phyloP scores from a whole-genome alignment of 2,797 vertebrate genomes.

The Enteromius mattozi region DNA sequence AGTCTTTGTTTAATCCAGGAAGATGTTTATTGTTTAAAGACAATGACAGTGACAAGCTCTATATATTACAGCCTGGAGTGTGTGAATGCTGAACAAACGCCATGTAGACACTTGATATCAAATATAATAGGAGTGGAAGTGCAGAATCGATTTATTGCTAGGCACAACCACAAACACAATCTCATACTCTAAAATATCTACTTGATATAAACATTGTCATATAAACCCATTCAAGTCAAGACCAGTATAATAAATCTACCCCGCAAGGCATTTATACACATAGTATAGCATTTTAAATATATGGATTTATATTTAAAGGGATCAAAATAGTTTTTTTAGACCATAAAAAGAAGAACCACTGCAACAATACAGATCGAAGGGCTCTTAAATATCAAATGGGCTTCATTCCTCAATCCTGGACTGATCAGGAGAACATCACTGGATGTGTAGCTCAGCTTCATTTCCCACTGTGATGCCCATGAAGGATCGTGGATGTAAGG shows the following conservation, averaged over 20 bases:
- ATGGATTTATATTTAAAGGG: neutral
- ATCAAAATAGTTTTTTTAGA: neutral
- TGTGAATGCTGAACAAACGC: slow-evolving; percentile 4
- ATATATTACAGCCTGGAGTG: neutral
- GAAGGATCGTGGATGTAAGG: neutral
- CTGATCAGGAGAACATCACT: neutral
- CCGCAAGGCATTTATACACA: neutral
- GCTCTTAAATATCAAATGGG: neutral
- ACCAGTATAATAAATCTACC: slow-evolving; percentile 10
- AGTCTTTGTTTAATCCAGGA: no score
- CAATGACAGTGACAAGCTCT: neutral
- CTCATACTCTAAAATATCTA: neutral
- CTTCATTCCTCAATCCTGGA: neutral
- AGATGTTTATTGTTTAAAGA: neutral
- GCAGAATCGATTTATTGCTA: neutral
- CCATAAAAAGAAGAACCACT: neutral
- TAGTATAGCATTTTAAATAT: neutral
- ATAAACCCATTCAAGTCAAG: neutral
- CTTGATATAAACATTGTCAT: neutral
- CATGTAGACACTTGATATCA: slow-evolving; percentile 25
- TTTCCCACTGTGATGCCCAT: neutral
- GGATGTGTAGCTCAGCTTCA: neutral
- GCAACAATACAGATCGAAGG: neutral
- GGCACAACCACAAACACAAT: neutral
- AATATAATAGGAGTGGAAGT: slow-evolving; percentile 30